Base-by-base conservation (phyloP, 2,888 invertebrate species). In the Cantharis flavilabris region DNA sequence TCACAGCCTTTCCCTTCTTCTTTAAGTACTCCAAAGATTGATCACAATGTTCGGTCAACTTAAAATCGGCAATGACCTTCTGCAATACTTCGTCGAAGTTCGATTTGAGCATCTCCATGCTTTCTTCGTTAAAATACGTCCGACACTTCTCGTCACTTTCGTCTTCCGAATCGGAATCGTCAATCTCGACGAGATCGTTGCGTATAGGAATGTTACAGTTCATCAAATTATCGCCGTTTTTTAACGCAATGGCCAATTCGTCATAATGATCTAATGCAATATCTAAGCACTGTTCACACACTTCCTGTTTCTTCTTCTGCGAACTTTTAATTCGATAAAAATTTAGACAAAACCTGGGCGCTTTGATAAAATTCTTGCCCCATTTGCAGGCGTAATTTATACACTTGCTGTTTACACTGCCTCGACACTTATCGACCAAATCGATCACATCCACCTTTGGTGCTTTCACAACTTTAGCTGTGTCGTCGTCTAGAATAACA, bases 311-410 rank as follows among this genome's bases (percentile, higher is more conserved):
- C 33, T 84, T 84, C 33, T 84, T 86, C 9, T 85, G 83, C n/a
- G 85, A 84, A 70, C 83, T 82, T 76, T 88, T 87, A 1, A 89
- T 87, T 20, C 88, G 85, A 82, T 86, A 90, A 80, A 88, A 89
- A 0, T 88, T 86, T 3, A 89, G 81, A 78, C 88, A 88, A 77
- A 88, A 87, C 62, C 84, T 83, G 13, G 87, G 89, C 16, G 92
- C 91, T 0, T 87, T 87, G 2, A 86, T 86, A 83, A 90, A 88
- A 33, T 88, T 85, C 2, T 85, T 9, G 9, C 89, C 89, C 28
- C 90, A 90, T 0, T 82, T 81, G 82, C 93, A 93, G 10, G 86
- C 84, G 62, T 89, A 89, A 86, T 93, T 93, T 9, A 93, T 89
- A 80, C 93, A 93, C 80, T 89, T 88, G 14, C 85, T 85, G 64